Evolutionary conservation across 2,888 invertebrate genomes (phyloP).

Genomic region (Acanthopleura granulata): DNA sequence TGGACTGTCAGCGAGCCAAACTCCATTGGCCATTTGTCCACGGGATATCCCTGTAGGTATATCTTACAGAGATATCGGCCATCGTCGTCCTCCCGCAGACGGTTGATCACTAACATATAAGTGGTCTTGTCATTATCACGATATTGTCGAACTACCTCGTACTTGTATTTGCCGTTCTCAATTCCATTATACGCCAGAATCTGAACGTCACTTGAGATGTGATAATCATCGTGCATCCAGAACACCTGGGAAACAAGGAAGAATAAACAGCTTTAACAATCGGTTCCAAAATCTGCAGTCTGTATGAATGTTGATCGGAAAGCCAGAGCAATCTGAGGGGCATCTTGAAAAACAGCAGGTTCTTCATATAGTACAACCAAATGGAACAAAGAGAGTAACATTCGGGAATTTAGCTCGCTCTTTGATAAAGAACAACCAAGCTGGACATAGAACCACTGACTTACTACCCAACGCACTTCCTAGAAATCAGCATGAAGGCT

Average conservation of each 20-base stretch:
- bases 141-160: conserved; percentile 42
- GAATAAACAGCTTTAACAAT: too few species aligned
- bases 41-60: conserved; percentile 37
- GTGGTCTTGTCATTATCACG: conserved; percentile 42
- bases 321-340: too few species aligned
- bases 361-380: too few species aligned
- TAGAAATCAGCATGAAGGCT: too few species aligned
- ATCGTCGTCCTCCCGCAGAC: conserved; percentile 54
- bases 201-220: background rate
- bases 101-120: conserved; percentile 56
- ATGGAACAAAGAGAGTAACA: too few species aligned
- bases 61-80: conserved; percentile 60
- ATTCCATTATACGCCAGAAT: background rate
- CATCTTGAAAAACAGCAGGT: too few species aligned
- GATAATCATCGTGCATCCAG: conserved; percentile 12
- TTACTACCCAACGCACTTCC: too few species aligned
- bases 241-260: background rate
- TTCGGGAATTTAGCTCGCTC: too few species aligned
- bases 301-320: too few species aligned
- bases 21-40: conserved; percentile 44
- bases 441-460: too few species aligned
- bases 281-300: too few species aligned
- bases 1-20: conserved; percentile 50
- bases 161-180: conserved; percentile 40
- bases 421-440: too few species aligned